Evolutionary conservation across 2,113 vertebrate species (phyloP).

Genomic region (Chlorocebus sabaeus): DNA sequence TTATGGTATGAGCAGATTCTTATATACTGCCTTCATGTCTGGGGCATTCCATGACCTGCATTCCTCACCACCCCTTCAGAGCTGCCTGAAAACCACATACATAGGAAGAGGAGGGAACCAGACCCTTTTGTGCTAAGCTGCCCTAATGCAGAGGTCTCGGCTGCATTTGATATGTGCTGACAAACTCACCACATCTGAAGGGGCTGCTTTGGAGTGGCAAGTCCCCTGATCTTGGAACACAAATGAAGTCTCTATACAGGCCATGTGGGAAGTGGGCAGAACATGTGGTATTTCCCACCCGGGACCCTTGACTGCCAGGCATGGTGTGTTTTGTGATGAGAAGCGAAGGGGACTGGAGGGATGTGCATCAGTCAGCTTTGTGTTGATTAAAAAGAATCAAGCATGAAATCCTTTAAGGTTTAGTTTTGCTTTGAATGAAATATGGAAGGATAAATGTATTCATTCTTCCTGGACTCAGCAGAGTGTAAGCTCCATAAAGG

Average conservation of each 20-base stretch:
- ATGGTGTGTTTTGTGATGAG: neutral
- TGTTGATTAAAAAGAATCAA: neutral
- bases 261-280: neutral
- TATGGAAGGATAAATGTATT: neutral
- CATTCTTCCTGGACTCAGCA: neutral
- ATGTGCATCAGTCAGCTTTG: neutral
- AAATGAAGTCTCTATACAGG: neutral
- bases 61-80: slow-evolving; percentile 19
- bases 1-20: neutral
- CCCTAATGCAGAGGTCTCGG: neutral
- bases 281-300: neutral
- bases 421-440: neutral
- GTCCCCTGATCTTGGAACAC: neutral
- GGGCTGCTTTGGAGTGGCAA: neutral
- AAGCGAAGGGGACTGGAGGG: neutral
- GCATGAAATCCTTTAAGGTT: neutral
- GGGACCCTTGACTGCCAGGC: neutral
- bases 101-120: neutral
- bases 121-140: slow-evolving; percentile 14
- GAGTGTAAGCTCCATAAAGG: neutral
- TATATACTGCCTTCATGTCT: slow-evolving; percentile 2
- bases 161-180: neutral
- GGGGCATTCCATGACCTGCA: neutral
- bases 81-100: neutral
- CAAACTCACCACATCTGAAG: neutral